Conservation (phyloP, 2,113 vertebrate genomes). For the Daphoenositta chrysoptera region DNA sequence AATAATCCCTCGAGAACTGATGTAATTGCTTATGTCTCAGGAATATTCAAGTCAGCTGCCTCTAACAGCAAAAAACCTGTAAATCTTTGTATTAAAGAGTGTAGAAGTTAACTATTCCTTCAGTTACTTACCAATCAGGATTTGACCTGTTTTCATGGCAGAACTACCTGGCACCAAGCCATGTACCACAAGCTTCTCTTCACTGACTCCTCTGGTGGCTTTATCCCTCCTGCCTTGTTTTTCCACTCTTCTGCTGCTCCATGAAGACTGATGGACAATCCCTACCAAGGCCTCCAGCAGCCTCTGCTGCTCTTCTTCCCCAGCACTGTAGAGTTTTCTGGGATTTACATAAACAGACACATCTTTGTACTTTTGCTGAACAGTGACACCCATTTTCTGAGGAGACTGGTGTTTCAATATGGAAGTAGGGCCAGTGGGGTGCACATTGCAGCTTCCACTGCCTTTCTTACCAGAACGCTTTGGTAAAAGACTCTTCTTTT, state of each 20-base stretch:
- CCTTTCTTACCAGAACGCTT: constrained; percentile 64
- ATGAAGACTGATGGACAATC: constrained; percentile 82
- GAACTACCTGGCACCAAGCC: constrained; percentile 87
- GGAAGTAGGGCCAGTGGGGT: constrained; percentile 75
- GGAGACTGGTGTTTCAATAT: constrained; percentile 84
- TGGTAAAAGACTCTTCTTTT: constrained; percentile 75
- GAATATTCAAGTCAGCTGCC: neutral
- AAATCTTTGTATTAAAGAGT: neutral
- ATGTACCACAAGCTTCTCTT: constrained; percentile 84
- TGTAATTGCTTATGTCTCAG: neutral
- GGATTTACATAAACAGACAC: constrained; percentile 89
- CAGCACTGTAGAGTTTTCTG: constrained; percentile 72
- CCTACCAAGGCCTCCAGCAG: constrained; percentile 89
- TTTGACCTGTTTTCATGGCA: constrained; percentile 85
- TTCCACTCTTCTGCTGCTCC: constrained; percentile 71
- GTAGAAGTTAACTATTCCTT: neutral
- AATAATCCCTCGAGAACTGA: neutral
- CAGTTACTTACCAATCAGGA: constrained; percentile 86
- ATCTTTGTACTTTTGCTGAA: constrained; percentile 83
- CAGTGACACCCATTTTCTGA: constrained; percentile 68
- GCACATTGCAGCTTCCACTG: constrained; percentile 18
- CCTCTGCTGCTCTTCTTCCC: constrained; percentile 70
- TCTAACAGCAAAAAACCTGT: neutral
- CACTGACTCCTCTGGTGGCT: neutral
- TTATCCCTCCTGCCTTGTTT: constrained; percentile 48